Evolutionary conservation across 2,113 vertebrate genomes (phyloP), one percentile per base, ranked within the genome.

Genomic region (Tor tambroides): DNA sequence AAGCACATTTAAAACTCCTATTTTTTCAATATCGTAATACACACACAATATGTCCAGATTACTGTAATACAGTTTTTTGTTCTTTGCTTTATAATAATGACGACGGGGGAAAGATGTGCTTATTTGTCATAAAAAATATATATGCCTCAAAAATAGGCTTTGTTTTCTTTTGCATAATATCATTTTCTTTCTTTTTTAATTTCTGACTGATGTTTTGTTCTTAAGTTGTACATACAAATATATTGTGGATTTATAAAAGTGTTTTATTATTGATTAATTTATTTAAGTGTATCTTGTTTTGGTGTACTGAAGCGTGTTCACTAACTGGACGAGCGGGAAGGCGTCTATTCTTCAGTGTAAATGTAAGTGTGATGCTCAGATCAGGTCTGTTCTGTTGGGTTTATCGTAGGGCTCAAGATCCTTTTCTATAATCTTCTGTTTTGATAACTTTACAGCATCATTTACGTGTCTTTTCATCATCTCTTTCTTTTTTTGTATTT

Each of bases 231-330:
- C 92, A 95, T 94, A 94, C 19, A 72, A 17, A 19, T 92, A 90
- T 92, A 91, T 93, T 93, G 92, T 94, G 90, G 90, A 93, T 93
- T 92, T 94, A 91, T 92, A 93, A 91, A 88, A 87, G 87, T 92
- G 84, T 94, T 93, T 93, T 91, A 89, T 91, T 88, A 94, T 94
- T 96, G 93, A 96, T 95, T 95, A 94, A 96, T 95, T 95, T 95
- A 95, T 96, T 95, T 93, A 92, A 94, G 1, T 43, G 41, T 11
- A 43, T 43, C 41, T 43, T 43, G 41, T 43, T 43, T 11, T 43
- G 41, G 88, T 74, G 83, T 92, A 80, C 90, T 92, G 87, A 87
- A 89, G 83, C 89, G 87, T 91, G 91, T 93, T 92, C 89, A 93
- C 90, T 94, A 93, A 94, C 91, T 90, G 90, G 88, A 92, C 89